These are phyloP conservation scores for Meandrina meandrites DNA, from an alignment of 92 coral and sea anemone species.

Conservation along the genomic window DNA sequence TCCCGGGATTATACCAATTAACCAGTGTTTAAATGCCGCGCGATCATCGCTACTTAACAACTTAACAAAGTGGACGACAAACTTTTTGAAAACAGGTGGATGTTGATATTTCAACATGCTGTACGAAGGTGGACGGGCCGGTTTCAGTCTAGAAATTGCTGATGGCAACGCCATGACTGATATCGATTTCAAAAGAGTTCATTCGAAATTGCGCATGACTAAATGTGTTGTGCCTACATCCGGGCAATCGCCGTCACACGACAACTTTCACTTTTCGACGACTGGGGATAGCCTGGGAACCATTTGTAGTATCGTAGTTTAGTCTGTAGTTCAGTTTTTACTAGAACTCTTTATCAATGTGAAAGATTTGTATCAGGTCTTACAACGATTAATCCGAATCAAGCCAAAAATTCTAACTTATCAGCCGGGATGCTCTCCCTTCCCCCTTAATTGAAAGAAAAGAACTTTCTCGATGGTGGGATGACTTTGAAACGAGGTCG, in stretches of 20 bases:
- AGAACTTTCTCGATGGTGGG: too few species aligned
- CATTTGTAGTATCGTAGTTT: neutral
- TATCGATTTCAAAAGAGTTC: neutral
- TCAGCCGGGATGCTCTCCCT: too few species aligned
- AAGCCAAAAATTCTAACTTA: too few species aligned
- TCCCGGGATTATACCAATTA: neutral
- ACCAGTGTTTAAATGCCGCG: neutral
- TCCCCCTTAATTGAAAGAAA: too few species aligned
- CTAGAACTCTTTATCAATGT: too few species aligned
- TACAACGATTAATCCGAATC: too few species aligned
- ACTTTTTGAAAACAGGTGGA: neutral
- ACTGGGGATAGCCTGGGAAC: neutral
- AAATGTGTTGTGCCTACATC: neutral
- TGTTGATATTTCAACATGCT: neutral
- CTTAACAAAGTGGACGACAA: neutral
- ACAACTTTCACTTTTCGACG: neutral
- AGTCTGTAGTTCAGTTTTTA: too few species aligned
- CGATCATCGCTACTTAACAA: neutral
- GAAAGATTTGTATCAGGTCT: too few species aligned
- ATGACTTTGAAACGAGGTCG: neutral
- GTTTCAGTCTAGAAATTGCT: neutral
- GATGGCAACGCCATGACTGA: neutral
- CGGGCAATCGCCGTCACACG: neutral
- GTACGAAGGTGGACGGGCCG: neutral
- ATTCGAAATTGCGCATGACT: neutral